phyloP scores from a whole-genome alignment of 1,140 invertebrate species.

The Brachionus manjavacas region DNA sequence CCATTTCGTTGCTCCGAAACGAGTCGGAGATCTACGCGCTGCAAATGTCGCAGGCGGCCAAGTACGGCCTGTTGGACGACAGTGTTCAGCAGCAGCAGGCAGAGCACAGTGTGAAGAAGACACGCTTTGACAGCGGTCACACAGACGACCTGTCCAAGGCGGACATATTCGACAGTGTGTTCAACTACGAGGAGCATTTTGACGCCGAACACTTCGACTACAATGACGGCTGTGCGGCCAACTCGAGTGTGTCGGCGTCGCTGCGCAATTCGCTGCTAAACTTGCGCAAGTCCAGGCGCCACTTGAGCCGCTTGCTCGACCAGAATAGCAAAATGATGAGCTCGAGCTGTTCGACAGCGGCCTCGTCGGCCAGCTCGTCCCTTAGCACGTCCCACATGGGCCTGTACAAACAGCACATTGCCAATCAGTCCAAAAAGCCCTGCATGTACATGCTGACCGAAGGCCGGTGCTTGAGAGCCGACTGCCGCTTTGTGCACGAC shows the following conservation, averaged over 20 bases:
- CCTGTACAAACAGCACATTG: slow-evolving; percentile 19
- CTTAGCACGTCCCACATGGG: background rate
- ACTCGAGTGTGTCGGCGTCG: slow-evolving; percentile 1
- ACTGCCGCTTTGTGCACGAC: slow-evolving; percentile 62
- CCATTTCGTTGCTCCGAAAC: background rate
- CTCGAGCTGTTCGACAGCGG: no score
- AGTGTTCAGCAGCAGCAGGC: background rate
- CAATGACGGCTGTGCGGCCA: no score
- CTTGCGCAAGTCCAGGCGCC: background rate
- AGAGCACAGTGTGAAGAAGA: no score
- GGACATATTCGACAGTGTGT: slow-evolving; percentile 27
- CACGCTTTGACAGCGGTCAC: background rate
- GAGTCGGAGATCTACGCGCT: slow-evolving; percentile 35
- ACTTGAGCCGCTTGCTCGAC: background rate
- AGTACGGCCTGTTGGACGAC: slow-evolving; percentile 6
- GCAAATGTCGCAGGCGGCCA: slow-evolving; percentile 26
- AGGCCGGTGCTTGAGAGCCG: slow-evolving; percentile 58
- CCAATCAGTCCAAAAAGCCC: background rate
- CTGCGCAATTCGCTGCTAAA: slow-evolving; percentile 14
- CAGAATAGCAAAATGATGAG: background rate
- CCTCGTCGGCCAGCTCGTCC: slow-evolving; percentile 15
- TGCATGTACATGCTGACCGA: slow-evolving; percentile 47
- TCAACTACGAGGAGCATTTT: background rate
- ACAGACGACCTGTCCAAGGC: background rate
- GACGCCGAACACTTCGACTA: no score